These are phyloP conservation scores for Nomada lathburiana DNA, from an alignment of 2,888 invertebrate genomes.

Conservation along the genomic window DNA sequence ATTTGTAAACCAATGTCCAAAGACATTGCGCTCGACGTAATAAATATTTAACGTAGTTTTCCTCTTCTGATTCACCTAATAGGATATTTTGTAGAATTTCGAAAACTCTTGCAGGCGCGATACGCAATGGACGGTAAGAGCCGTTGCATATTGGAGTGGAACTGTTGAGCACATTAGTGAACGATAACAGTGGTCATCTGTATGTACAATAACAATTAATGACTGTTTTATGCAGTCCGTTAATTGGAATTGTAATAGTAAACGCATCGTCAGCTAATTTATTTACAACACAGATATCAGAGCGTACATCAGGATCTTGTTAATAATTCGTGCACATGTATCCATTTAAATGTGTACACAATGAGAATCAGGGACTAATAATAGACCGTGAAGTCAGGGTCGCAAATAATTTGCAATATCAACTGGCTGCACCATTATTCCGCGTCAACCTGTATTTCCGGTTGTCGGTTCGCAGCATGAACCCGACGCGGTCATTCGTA, in stretches of 20 bases:
- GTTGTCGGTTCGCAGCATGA: constrained; percentile 53
- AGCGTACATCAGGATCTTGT: neutral
- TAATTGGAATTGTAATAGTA: neutral
- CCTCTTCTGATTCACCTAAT: too few relatives aligned
- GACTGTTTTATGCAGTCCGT: neutral
- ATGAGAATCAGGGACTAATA: constrained; percentile 9
- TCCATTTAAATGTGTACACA: neutral
- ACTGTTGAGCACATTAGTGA: neutral
- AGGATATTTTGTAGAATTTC: too few relatives aligned
- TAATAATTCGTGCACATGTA: neutral
- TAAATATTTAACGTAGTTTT: too few relatives aligned
- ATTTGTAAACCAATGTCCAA: neutral
- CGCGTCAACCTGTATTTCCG: constrained; percentile 53
- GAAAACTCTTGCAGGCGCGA: too few relatives aligned
- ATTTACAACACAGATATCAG: neutral
- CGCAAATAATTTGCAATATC: constrained; percentile 53
- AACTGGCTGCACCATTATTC: constrained; percentile 33
- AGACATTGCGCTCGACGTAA: neutral
- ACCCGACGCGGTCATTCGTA: constrained; percentile 64
- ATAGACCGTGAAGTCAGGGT: constrained; percentile 55
- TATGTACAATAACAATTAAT: neutral
- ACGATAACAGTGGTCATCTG: neutral
- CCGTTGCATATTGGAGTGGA: neutral
- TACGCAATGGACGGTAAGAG: too few relatives aligned
- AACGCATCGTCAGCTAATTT: neutral